Evolutionary conservation across 2,113 vertebrate genomes (phyloP).

Genomic region (Amblyornis subalaris): DNA sequence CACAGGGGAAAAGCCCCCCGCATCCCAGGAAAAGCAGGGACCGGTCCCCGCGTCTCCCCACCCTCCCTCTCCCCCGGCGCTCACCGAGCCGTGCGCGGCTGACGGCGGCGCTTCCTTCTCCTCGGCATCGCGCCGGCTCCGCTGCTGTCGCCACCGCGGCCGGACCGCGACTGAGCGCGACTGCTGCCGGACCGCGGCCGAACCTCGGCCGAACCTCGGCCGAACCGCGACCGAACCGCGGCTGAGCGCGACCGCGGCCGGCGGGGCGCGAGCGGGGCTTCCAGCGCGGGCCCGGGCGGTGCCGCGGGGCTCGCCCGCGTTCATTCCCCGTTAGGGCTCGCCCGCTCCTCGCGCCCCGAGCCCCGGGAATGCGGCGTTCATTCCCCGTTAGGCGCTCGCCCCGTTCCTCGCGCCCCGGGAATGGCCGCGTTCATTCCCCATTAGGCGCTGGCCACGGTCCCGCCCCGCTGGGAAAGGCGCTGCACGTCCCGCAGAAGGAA

Average conservation of each 20-base stretch:
- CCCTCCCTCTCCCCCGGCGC: neutral
- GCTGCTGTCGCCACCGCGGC: neutral
- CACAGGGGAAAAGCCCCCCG: accelerated
- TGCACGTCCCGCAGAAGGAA: accelerated
- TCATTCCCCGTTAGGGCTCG: too few relatives aligned
- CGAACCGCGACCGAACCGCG: neutral
- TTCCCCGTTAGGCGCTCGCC: too few relatives aligned
- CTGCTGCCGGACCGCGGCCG: neutral
- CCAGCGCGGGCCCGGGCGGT: neutral
- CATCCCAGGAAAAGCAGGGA: neutral
- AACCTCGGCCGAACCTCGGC: neutral
- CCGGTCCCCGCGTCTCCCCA: accelerated
- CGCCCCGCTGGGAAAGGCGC: accelerated
- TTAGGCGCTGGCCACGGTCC: too few relatives aligned
- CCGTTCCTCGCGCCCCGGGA: neutral
- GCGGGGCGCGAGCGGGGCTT: too few relatives aligned
- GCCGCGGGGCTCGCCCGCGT: neutral
- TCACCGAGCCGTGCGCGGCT: neutral
- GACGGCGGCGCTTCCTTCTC: accelerated
- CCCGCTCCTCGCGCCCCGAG: neutral
- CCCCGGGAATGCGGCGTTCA: neutral
- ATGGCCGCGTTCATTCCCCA: too few relatives aligned
- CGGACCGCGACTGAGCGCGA: too few relatives aligned
- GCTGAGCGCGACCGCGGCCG: neutral
- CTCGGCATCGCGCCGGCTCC: neutral